Base-by-base conservation (phyloP, 2,888 invertebrate genomes). In the Smittia aterrima region DNA sequence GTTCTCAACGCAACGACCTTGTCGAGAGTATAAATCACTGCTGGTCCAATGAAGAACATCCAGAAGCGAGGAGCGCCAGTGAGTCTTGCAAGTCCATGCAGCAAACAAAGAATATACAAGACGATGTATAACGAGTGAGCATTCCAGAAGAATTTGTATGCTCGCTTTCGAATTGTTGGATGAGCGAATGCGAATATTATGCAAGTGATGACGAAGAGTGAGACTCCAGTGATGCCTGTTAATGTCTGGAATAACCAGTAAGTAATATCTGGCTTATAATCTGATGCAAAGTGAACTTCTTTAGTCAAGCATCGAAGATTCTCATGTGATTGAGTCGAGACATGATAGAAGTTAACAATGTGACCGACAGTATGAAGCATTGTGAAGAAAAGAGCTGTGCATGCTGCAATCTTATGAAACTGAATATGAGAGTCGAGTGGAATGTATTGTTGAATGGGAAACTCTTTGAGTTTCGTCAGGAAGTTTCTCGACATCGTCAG, bases 141-240 rank as follows among this genome's bases (percentile, higher is more conserved):
- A 76, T 91, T 90, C 93, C 97, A 97, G 84, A 97, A 97, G 85
- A 93, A 96, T 75, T 94, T 94, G 82, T 96, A 97, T 0, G 96
- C 96, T 78, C 93, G 92, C 81, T 95, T 93, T 66, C 97, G 87
- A 76, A 97, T 92, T 1, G 90, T 89, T 0, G 96, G 96, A 84
- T 96, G 95, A 0, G 97, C 96, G 81, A 98, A 98, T n/a, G 96
- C 92, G 80, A 96, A 96, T 78, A 98, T 97, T 73, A 96, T 91
- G 80, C 93, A 92, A 92, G 96, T 96, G 73, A 96, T 90, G 72
- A 93, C 86, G 80, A 95, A 96, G 0, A 97, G 85, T 1, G 94
- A 80, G 0, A 97, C 93, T 11, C 96, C 96, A 1, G 92, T 94
- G 1, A 93, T 82, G 76, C 96, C 95, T 77, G 96, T 96, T 6